Conservation (phyloP, 1,140 invertebrate genomes). For the Pissodes strobi region DNA sequence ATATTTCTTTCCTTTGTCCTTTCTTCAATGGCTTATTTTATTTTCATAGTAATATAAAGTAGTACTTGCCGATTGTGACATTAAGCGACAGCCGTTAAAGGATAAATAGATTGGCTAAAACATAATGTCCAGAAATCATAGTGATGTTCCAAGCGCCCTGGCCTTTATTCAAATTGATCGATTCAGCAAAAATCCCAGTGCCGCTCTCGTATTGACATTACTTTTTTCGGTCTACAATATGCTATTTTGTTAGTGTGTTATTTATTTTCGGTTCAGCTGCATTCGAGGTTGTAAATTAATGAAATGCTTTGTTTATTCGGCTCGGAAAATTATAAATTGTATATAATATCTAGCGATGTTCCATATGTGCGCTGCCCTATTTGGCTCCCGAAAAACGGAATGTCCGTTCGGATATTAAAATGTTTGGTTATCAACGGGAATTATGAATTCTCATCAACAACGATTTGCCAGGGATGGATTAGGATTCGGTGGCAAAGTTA, state of each 20-base stretch:
- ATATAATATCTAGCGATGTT: slow-evolving; percentile 38
- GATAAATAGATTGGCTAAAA: too few species aligned
- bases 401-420: slow-evolving; percentile 20
- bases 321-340: slow-evolving; percentile 21
- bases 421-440: slow-evolving; percentile 18
- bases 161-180: slow-evolving; percentile 26
- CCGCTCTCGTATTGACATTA: slow-evolving; percentile 40
- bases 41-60: too few species aligned
- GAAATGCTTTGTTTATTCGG: slow-evolving; percentile 39
- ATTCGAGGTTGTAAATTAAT: slow-evolving; percentile 42
- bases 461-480: not conserved
- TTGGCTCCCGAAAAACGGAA: slow-evolving; percentile 8
- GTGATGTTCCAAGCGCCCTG: too few species aligned
- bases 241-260: slow-evolving; percentile 41
- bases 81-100: too few species aligned
- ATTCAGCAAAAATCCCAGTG: slow-evolving; percentile 40
- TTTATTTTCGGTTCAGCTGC: slow-evolving; percentile 44
- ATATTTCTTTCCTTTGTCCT: too few species aligned
- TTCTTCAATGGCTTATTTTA: too few species aligned
- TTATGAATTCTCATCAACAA: not conserved
- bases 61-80: too few species aligned
- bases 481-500: too few species aligned
- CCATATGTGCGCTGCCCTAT: slow-evolving; percentile 23
- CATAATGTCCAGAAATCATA: too few species aligned
- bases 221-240: slow-evolving; percentile 37